Conservation (phyloP, 2,888 invertebrate species). For the Anaspis maculata region DNA sequence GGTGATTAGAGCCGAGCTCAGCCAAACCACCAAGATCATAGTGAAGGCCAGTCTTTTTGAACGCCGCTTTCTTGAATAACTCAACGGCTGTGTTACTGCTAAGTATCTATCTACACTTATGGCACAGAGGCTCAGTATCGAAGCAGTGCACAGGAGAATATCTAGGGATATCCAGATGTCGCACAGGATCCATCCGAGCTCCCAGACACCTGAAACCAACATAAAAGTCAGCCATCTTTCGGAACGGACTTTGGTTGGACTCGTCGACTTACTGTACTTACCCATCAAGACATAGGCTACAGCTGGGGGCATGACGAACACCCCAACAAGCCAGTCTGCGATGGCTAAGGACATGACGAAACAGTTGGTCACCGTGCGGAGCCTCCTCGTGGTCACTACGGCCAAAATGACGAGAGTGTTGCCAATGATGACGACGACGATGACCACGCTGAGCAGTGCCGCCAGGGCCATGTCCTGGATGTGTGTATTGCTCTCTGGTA, state of each 20-base stretch:
- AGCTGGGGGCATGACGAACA: slow-evolving; percentile 94
- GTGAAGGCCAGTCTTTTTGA: slow-evolving; percentile 75
- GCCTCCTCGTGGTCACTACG: slow-evolving; percentile 74
- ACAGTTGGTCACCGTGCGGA: slow-evolving; percentile 90
- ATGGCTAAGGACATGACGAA: slow-evolving; percentile 91
- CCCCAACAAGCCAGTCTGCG: slow-evolving; percentile 87
- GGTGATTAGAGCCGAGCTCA: slow-evolving; percentile 81
- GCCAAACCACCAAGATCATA: slow-evolving; percentile 88
- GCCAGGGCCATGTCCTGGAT: slow-evolving; percentile 52
- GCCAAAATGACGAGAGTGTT: slow-evolving; percentile 86
- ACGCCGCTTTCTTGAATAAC: slow-evolving; percentile 81
- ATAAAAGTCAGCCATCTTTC: background rate
- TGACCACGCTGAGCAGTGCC: slow-evolving; percentile 55
- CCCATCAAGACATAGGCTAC: slow-evolving; percentile 79
- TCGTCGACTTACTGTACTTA: slow-evolving; percentile 39
- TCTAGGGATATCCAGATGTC: slow-evolving; percentile 91
- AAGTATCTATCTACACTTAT: slow-evolving; percentile 87
- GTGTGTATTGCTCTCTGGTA: slow-evolving; percentile 16
- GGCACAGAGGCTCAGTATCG: slow-evolving; percentile 85
- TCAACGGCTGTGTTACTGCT: slow-evolving; percentile 87
- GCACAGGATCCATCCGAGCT: slow-evolving; percentile 80
- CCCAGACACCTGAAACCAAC: slow-evolving; percentile 63
- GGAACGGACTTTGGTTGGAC: background rate
- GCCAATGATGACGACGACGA: slow-evolving; percentile 70
- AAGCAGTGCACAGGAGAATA: slow-evolving; percentile 88